Percentiles rank a stretch among this genome's conserved stretches.
Evolutionary conservation across 92 coral and sea anemone genomes (phyloP).

Genomic region (Parazoanthus atlanticus): DNA sequence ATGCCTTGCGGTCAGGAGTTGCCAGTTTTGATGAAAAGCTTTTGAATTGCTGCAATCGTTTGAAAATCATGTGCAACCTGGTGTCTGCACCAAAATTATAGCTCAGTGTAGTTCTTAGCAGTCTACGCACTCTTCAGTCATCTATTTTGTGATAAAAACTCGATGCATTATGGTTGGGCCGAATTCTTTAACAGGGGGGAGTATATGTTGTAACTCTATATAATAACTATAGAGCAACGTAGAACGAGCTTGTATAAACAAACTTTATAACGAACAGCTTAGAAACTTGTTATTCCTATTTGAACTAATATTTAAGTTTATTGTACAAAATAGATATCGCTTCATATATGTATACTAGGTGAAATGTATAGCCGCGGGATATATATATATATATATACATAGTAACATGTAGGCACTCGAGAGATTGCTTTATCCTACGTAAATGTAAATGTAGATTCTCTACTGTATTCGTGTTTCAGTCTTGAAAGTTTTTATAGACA

Average conservation of each 20-base stretch:
- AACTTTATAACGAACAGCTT: not conserved
- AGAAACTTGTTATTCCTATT: not conserved
- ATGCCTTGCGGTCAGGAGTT: too few species aligned
- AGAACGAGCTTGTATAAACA: slow-evolving; percentile 7
- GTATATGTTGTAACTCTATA: not conserved
- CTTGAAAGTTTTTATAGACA: too few species aligned
- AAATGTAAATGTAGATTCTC: too few species aligned
- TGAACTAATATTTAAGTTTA: slow-evolving; percentile 29
- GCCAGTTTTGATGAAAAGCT: too few species aligned
- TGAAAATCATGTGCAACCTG: too few species aligned
- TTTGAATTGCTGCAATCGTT: too few species aligned
- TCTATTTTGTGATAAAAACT: too few species aligned
- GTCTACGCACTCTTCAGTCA: too few species aligned
- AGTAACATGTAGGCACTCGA: not conserved
- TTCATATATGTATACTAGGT: not conserved
- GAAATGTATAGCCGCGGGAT: too few species aligned
- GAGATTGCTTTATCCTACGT: not conserved
- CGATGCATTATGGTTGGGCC: not conserved
- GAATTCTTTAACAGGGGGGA: not conserved
- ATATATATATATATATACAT: not conserved
- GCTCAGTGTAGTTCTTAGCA: too few species aligned
- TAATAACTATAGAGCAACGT: not conserved
- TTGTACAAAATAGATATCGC: slow-evolving; percentile 30
- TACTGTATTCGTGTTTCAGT: too few species aligned
- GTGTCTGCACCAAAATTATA: too few species aligned